phyloP scores from a whole-genome alignment of 2,113 vertebrate genomes.

The Aptenodytes patagonicus region DNA sequence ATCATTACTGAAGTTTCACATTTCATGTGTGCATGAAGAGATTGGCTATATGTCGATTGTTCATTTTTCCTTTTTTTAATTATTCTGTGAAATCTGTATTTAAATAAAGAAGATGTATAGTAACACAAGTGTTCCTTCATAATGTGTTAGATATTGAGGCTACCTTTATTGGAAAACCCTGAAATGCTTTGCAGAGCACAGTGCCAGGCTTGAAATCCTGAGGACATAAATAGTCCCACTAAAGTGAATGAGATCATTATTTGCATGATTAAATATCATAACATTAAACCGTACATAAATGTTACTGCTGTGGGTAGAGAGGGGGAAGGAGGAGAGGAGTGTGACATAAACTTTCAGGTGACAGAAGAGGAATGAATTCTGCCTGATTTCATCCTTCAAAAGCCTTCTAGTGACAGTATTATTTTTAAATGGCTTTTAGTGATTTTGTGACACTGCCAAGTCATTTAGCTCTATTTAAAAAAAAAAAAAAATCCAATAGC shows the following conservation, averaged over 20 bases:
- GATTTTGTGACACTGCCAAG: conserved; percentile 52
- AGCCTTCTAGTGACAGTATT: conserved; percentile 33
- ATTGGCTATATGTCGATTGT: background rate
- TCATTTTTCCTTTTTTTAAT: background rate
- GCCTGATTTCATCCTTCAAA: conserved; percentile 42
- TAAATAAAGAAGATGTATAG: background rate
- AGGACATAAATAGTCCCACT: conserved; percentile 23
- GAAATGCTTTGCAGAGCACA: background rate
- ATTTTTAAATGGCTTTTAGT: conserved; percentile 55
- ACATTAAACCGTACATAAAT: conserved; percentile 34
- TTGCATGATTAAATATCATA: conserved; percentile 54
- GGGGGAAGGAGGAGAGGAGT: conserved; percentile 34
- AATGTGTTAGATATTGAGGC: background rate
- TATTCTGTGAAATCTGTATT: background rate
- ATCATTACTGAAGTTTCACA: background rate
- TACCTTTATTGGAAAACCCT: background rate
- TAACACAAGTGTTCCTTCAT: background rate
- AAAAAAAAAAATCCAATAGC: background rate
- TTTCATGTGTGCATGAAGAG: background rate
- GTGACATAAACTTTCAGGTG: conserved; percentile 54
- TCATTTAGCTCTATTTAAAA: conserved; percentile 11
- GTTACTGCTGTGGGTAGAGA: conserved; percentile 46
- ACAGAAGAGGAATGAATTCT: conserved; percentile 32
- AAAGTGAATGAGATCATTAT: conserved; percentile 45
- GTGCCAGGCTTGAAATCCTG: background rate